These are phyloP conservation scores for Montipora foliosa DNA, from an alignment of 64 coral and sea anemone genomes.

Conservation along the genomic window DNA sequence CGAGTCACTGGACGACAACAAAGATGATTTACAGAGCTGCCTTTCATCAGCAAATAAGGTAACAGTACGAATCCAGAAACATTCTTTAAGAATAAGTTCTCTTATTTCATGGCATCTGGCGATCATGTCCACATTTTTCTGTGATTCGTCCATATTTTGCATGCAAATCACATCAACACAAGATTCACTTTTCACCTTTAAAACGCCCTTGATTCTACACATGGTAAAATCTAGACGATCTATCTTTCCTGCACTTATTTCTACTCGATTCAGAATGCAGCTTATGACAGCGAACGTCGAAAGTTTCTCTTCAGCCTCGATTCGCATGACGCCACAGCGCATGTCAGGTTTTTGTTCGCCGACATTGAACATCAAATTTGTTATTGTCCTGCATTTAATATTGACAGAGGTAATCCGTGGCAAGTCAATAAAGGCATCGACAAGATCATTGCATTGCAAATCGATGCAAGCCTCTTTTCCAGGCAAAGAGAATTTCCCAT, in stretches of 20 bases:
- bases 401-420: not conserved
- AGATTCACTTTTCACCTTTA: not conserved
- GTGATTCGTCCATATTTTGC: not conserved
- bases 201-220: constrained; percentile 23
- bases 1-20: not conserved
- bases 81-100: constrained; percentile 1
- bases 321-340: constrained; percentile 4
- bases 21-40: not conserved
- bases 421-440: not conserved
- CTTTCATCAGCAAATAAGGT: constrained; percentile 14
- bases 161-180: not conserved
- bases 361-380: not conserved
- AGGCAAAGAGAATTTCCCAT: not conserved
- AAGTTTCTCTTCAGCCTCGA: not conserved
- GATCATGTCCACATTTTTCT: constrained; percentile 19
- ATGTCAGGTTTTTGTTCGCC: not conserved
- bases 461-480: constrained; percentile 1
- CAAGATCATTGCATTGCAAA: constrained; percentile 12
- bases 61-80: not conserved
- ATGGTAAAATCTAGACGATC: constrained; percentile 1
- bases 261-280: constrained; percentile 6
- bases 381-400: constrained; percentile 19
- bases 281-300: not conserved
- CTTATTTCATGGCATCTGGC: constrained; percentile 1
- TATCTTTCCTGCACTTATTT: constrained; percentile 11